Evolutionary conservation across 2,797 vertebrate species (phyloP), one percentile per base, ranked within the genome.

Genomic region (Syngnathus rostellatus): DNA sequence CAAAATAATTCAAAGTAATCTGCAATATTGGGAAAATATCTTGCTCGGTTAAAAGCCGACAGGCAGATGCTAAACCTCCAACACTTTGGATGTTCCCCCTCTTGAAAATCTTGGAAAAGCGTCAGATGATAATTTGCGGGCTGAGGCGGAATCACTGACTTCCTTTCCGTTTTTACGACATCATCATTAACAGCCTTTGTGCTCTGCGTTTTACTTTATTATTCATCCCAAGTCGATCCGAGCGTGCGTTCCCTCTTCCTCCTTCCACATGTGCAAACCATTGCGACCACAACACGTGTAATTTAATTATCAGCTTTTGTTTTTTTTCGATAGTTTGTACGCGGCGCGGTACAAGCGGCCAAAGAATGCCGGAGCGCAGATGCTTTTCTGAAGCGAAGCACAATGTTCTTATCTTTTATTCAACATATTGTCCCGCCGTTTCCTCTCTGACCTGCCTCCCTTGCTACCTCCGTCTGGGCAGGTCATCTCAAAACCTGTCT

Each of bases 271-370:
- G 87, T 92, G 89, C 85, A 89, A 89, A 90, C 89, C 84, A 91
- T 90, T 89, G 75, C 79, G 80, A 81, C 87, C 79, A 82, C 87
- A 88, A 86, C 84, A 85, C 84, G 71, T 87, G 88, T 91, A 84
- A 91, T 90, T 90, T 88, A 87, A 90, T 92, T 90, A 90, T 89
- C 91, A 85, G 85, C 88, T 82, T 83, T 85, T 82, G n/a, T n/a
- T 86, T 89, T 83, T 86, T 82, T 85, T 89, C 89, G 86, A 81
- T 83, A 85, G 79, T 80, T 85, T 83, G 85, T 87, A 38, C 19
- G 81, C 78, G 79, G 82, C 81, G 79, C 70, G 76, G 76, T 17
- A 58, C 6, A 51, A 46, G 60, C 60, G 14, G 84, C 85, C 83
- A 86, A 81, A 79, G 82, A 82, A 72, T 76, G 68, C 76, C 68